Evolutionary conservation across 2,888 invertebrate genomes (phyloP).

Genomic region (Lasioglossum pauxillum): DNA sequence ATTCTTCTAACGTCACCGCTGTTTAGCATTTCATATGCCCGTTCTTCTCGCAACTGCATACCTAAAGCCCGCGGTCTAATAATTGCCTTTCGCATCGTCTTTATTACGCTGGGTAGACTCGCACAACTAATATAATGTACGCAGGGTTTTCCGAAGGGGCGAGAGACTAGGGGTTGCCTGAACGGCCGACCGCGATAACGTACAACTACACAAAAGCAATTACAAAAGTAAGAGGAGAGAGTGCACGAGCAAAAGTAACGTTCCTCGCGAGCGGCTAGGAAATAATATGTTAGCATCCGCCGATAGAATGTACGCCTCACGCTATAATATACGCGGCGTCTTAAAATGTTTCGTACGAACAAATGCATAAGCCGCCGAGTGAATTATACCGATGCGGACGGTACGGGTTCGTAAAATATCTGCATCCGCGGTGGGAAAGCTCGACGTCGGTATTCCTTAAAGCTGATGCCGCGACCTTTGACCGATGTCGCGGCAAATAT

Average conservation of each 20-base stretch:
- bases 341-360: not conserved
- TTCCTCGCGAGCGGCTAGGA: not conserved
- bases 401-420: constrained; percentile 4
- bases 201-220: constrained; percentile 1
- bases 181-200: not conserved
- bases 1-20: no score
- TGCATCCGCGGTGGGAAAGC: not conserved
- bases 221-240: not conserved
- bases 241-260: not conserved
- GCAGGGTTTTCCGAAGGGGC: constrained; percentile 6
- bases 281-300: not conserved
- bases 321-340: constrained; percentile 9
- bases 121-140: not conserved
- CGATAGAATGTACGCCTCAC: not conserved
- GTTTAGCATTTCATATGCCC: no score
- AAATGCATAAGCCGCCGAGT: not conserved
- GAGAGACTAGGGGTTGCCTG: not conserved
- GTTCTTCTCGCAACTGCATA: no score
- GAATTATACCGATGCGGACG: not conserved
- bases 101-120: not conserved
- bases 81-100: not conserved
- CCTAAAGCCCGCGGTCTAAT: not conserved
- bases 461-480: constrained; percentile 73
- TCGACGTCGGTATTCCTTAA: not conserved
- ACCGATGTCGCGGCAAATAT: constrained; percentile 77